Evolutionary conservation across 30 jellyfish, hydroid and myxozoan species (phyloP).

Genomic region (Cassiopea xamachana): DNA sequence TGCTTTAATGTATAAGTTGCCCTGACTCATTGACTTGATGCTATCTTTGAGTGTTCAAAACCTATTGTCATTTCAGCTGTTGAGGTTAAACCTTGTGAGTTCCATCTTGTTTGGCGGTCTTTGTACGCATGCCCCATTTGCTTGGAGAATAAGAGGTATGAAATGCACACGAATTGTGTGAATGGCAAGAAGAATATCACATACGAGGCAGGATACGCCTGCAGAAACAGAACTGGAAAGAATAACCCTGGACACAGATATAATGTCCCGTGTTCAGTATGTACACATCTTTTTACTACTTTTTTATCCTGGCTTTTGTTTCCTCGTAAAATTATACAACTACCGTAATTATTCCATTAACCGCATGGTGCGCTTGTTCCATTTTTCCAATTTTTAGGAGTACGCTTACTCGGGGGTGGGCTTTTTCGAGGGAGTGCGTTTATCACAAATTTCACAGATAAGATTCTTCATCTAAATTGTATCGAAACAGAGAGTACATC

Average conservation of each 20-base stretch:
- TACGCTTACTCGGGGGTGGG: no score
- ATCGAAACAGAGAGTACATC: no score
- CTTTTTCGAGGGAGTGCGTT: no score
- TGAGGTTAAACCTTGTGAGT: conserved; percentile 69
- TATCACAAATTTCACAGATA: no score
- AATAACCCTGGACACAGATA: not conserved
- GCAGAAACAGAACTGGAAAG: conserved; percentile 53
- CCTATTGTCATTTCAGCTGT: conserved; percentile 49
- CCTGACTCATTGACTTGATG: no score
- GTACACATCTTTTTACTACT: not conserved
- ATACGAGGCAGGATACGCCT: conserved; percentile 26
- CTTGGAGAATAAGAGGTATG: conserved; percentile 34
- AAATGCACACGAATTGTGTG: conserved; percentile 65
- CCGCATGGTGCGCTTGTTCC: no score
- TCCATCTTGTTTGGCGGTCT: conserved; percentile 81
- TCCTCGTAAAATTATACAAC: no score
- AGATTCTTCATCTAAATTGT: no score
- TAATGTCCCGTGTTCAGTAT: conserved; percentile 31
- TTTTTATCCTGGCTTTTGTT: not conserved
- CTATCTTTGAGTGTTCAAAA: not conserved
- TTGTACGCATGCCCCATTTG: conserved; percentile 90
- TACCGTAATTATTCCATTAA: no score
- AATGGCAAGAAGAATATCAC: conserved; percentile 76
- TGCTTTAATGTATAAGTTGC: no score
- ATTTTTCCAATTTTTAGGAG: no score